phyloP scores from a whole-genome alignment of 2,113 vertebrate species.

The Hypocryptadius cinnamomeus region DNA sequence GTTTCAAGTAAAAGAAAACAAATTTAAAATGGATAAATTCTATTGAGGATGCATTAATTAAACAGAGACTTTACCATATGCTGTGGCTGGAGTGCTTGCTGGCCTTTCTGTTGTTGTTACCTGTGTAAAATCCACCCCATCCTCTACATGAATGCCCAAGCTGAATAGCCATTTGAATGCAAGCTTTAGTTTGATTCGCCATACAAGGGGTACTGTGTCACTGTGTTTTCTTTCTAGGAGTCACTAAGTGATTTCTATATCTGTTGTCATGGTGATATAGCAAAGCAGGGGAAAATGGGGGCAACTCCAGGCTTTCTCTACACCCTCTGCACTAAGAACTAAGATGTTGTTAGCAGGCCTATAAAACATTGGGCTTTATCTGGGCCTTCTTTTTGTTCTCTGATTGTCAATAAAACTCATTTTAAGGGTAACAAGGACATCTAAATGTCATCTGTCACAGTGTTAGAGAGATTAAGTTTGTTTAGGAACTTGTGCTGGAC shows the following conservation, averaged over 20 bases:
- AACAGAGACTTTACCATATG: slow-evolving; percentile 78
- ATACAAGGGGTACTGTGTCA: slow-evolving; percentile 95
- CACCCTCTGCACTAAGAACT: slow-evolving; percentile 77
- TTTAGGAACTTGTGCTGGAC: slow-evolving; percentile 85
- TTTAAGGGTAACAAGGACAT: slow-evolving; percentile 88
- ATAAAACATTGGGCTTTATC: slow-evolving; percentile 85
- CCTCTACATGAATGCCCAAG: slow-evolving; percentile 86
- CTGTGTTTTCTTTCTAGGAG: slow-evolving; percentile 90
- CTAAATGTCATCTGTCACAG: slow-evolving; percentile 86
- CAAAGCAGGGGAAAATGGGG: slow-evolving; percentile 88
- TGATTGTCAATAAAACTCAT: slow-evolving; percentile 87
- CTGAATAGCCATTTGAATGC: slow-evolving; percentile 89
- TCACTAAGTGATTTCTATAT: slow-evolving; percentile 99
- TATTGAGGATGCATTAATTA: slow-evolving; percentile 83
- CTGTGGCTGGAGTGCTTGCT: slow-evolving; percentile 75
- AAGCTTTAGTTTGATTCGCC: slow-evolving; percentile 86
- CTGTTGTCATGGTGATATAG: slow-evolving; percentile 97
- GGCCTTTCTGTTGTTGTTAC: slow-evolving; percentile 84
- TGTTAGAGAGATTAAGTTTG: slow-evolving; percentile 89
- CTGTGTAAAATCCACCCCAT: slow-evolving; percentile 86
- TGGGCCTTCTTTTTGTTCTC: slow-evolving; percentile 84
- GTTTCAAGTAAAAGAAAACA: slow-evolving; percentile 85
- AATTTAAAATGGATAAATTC: slow-evolving; percentile 87
- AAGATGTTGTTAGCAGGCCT: slow-evolving; percentile 82
- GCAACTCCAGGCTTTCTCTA: slow-evolving; percentile 90